A percentile compares a stretch with the other conserved stretches of the same genome.
Evolutionary conservation across 1,140 invertebrate species (phyloP).

Genomic region (Bombus fervidus): DNA sequence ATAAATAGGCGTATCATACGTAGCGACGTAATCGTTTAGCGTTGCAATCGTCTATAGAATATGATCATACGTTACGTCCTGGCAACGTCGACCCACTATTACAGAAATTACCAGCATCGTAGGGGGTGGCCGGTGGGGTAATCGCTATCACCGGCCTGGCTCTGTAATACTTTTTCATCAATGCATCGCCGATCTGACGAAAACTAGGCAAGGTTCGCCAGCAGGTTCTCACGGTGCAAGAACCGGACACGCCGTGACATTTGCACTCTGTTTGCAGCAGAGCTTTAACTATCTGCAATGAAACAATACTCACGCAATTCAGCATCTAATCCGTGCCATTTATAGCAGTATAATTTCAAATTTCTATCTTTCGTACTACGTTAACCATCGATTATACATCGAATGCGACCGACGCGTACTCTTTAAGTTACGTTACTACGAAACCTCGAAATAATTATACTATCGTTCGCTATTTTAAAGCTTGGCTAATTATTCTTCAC

Average conservation of each 20-base stretch:
- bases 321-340: not conserved
- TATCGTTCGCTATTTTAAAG: too few relatives aligned
- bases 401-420: not conserved
- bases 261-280: slow-evolving; percentile 94
- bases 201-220: slow-evolving; percentile 95
- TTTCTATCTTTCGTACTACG: not conserved
- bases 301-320: slow-evolving; percentile 23
- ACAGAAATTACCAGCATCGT: slow-evolving; percentile 75
- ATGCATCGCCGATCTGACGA: slow-evolving; percentile 90
- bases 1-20: not conserved
- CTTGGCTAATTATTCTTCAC: too few relatives aligned
- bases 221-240: slow-evolving; percentile 96
- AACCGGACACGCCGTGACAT: slow-evolving; percentile 98
- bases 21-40: not conserved
- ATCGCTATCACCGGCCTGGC: slow-evolving; percentile 88
- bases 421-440: not conserved
- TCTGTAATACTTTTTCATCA: slow-evolving; percentile 92
- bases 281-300: slow-evolving; percentile 91
- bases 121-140: slow-evolving; percentile 79
- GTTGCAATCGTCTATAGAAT: not conserved
- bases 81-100: slow-evolving; percentile 11
- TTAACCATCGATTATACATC: not conserved
- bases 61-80: not conserved
- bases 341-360: not conserved
- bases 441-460: too few relatives aligned